These are phyloP conservation scores for Hypothenemus hampei DNA, from an alignment of 1,140 invertebrate genomes.

Conservation along the genomic window DNA sequence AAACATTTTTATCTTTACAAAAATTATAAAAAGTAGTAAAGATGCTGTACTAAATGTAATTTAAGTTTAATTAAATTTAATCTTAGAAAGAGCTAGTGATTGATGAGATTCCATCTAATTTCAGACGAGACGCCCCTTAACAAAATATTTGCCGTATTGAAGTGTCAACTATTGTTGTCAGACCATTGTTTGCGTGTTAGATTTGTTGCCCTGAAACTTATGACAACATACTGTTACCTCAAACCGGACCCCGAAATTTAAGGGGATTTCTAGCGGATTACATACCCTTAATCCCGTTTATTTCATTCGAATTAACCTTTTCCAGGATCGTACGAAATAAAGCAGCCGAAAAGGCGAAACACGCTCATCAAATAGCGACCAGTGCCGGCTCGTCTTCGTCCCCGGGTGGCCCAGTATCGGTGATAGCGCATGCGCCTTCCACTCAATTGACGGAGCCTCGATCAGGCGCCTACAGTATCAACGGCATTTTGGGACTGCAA, in stretches of 20 bases:
- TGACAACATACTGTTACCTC: conserved; percentile 22
- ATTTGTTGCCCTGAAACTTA: conserved; percentile 37
- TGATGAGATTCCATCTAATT: conserved; percentile 12
- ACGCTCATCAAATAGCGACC: conserved; percentile 72
- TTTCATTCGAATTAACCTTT: conserved; percentile 33
- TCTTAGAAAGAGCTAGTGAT: too few relatives aligned
- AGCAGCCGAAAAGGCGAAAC: conserved; percentile 92
- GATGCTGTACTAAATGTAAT: too few relatives aligned
- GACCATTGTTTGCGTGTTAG: conserved; percentile 36
- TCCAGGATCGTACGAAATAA: conserved; percentile 92
- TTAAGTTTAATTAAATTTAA: too few relatives aligned
- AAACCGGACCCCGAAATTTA: too few relatives aligned
- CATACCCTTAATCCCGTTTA: too few relatives aligned
- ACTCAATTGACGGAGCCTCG: conserved; percentile 49
- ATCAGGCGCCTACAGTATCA: conserved; percentile 83
- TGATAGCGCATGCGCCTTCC: conserved; percentile 63
- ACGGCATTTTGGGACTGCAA: conserved; percentile 89
- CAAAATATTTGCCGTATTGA: conserved; percentile 45
- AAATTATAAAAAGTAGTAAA: too few relatives aligned
- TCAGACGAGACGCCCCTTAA: conserved; percentile 27
- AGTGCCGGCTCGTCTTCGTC: conserved; percentile 47
- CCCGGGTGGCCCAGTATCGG: conserved; percentile 55
- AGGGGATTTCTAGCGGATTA: too few relatives aligned
- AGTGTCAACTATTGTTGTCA: conserved; percentile 43
- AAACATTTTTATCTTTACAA: too few relatives aligned